Evolutionary conservation across 2,113 vertebrate genomes (phyloP), one percentile per base, ranked within the genome.

Genomic region (Chloropsis cyanopogon): DNA sequence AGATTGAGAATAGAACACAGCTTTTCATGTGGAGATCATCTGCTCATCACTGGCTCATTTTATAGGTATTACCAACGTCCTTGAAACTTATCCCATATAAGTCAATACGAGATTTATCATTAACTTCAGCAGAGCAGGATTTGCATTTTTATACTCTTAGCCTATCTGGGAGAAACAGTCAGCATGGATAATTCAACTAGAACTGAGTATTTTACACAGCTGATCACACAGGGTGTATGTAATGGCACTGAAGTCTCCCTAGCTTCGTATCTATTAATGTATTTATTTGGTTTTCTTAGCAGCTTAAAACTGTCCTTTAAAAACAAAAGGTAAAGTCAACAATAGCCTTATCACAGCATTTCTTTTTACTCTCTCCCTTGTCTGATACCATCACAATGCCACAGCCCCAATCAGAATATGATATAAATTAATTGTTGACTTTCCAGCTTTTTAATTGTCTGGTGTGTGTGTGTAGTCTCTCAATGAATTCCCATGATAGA

Each of bases 61-160:
- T 53, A 92, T 24, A 84, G 23, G 37, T 69, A 72, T 82, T 95
- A 91, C 61, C 57, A 69, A 63, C 8, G 54, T 82, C 81, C 83
- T 91, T 92, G 81, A 87, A 79, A 89, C 17, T 47, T 65, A 79
- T 35, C 57, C 73, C 42, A 35, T 64, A 4, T 26, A 87, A 89
- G n/a, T 89, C 81, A 94, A 14, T 82, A 89, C 50, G 37, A 91
- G 83, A 84, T 86, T 89, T 91, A 92, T 91, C 81, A 76, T 76
- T 92, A 91, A 89, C 66, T 69, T 92, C 42, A 76, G 53, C 57
- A 80, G 44, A 91, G 46, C 16, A 81, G 46, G 44, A 90, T 68
- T 86, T 81, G 41, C 52, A 81, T 86, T 71, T 88, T 77, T 80
- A 73, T 81, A 69, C 25, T 82, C n/a, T 72, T 50, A 77, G 52